Conservation (phyloP, 2,797 vertebrate genomes). For the Tokudaia tokunoshimensis region DNA sequence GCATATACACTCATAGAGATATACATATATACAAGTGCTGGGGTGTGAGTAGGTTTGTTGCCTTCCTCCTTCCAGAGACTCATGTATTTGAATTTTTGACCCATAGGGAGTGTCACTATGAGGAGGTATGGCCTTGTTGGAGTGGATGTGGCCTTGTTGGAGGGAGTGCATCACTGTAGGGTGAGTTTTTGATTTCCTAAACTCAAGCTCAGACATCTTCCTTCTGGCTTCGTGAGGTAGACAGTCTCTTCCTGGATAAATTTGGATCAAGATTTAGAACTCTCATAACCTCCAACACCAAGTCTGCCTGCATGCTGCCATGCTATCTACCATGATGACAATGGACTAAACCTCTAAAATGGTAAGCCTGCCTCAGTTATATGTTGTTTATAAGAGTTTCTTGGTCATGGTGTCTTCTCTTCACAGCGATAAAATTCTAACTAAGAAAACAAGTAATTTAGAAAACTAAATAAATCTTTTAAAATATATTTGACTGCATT, state of each 20-base stretch:
- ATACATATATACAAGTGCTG: not conserved
- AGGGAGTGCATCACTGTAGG: not conserved
- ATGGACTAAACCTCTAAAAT: not conserved
- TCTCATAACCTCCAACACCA: not conserved
- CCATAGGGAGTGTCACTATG: not conserved
- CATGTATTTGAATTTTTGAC: not conserved
- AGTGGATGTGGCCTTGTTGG: not conserved
- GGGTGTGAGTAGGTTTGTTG: not conserved
- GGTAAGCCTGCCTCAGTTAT: not conserved
- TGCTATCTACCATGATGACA: not conserved
- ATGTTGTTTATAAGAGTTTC: not conserved
- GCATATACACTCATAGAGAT: not conserved
- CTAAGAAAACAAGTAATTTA: not conserved
- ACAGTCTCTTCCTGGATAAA: not conserved
- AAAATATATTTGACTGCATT: not conserved
- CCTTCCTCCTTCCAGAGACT: not conserved
- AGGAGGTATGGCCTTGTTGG: not conserved
- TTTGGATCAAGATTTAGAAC: not conserved
- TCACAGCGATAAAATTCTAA: not conserved
- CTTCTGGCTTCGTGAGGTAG: not conserved
- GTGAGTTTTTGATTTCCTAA: not conserved
- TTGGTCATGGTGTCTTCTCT: not conserved
- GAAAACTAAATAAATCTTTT: not conserved
- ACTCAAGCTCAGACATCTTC: not conserved
- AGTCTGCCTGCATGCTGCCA: not conserved